A percentile compares a stretch with the other conserved stretches of the same genome.
phyloP scores from a whole-genome alignment of 2,888 invertebrate species.

The Hydraecia micacea region DNA sequence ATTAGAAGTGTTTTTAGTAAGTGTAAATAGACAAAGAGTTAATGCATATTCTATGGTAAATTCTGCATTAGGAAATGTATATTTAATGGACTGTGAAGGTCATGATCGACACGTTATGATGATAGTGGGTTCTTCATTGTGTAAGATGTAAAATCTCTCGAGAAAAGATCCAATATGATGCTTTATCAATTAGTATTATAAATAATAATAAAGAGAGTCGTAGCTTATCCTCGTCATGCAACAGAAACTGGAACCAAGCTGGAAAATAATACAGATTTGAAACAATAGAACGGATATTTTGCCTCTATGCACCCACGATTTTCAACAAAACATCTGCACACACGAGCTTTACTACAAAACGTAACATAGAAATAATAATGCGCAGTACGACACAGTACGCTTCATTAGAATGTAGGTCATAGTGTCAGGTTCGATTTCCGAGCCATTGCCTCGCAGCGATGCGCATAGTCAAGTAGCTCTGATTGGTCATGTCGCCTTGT shows the following conservation, averaged over 20 bases:
- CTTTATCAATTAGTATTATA: background rate
- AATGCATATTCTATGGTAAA: background rate
- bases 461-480: slow-evolving; percentile 52
- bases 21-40: slow-evolving; percentile 8
- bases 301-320: background rate
- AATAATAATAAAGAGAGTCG: background rate
- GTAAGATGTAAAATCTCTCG: background rate
- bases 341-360: slow-evolving; percentile 25
- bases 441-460: slow-evolving; percentile 55
- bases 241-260: background rate
- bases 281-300: slow-evolving; percentile 13
- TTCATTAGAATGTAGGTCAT: slow-evolving; percentile 67
- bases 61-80: background rate
- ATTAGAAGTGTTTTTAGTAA: slow-evolving; percentile 26
- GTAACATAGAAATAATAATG: slow-evolving; percentile 55
- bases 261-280: slow-evolving; percentile 7
- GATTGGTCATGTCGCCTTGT: slow-evolving; percentile 48
- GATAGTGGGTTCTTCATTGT: background rate
- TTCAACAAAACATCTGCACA: slow-evolving; percentile 30
- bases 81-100: slow-evolving; percentile 13
- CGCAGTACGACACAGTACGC: slow-evolving; percentile 56
- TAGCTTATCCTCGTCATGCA: background rate
- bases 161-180: background rate
- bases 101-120: background rate
- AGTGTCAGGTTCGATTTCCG: slow-evolving; percentile 69